Evolutionary conservation across 2,113 vertebrate genomes (phyloP), one percentile per base, ranked within the genome.

Genomic region (Labrus mixtus): DNA sequence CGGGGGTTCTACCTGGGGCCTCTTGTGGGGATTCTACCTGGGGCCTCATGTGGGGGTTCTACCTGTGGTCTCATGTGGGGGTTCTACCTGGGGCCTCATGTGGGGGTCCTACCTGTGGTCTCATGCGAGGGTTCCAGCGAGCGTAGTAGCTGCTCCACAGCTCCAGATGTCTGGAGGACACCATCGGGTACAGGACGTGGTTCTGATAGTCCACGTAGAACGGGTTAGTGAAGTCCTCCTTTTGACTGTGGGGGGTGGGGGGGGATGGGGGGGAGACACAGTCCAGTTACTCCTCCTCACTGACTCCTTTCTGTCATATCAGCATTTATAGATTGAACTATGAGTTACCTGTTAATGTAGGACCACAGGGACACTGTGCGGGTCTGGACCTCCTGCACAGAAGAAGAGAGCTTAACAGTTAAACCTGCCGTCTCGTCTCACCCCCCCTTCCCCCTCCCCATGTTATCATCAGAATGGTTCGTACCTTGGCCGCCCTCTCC

Each of bases 111-210:
- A 99, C 98, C 98, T 99, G 98, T 25, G 97, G 96, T 75, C 97
- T 94, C 96, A 97, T 98, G 76, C 95, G 93, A 0, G 97, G 97
- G 89, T 97, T 99, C 98, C 98, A 99, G 73, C 98, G 95, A 51
- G 97, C 95, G 0, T 98, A 98, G 87, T 98, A 99, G 67, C 93
- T 95, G 63, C 96, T 96, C 98, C 98, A 99, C 10, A 99, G 93
- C 63, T 98, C 96, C 93, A 99, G 91, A 67, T 98, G 97, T 90
- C 95, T 95, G 87, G 96, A 80, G 23, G 96, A 98, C 69, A 96
- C 96, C 55, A 98, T 94, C 0, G 98, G 97, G 81, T 97, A 98
- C 23, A 99, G 92, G 13, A 99, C 96, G 0, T 98, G 97, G 90
- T 98, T 95, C 84, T 97, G 94, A 41, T 98, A 98, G 90, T 98